These are phyloP conservation scores for Sphenodon punctatus DNA, from an alignment of 2,797 vertebrate genomes.

Conservation along the genomic window DNA sequence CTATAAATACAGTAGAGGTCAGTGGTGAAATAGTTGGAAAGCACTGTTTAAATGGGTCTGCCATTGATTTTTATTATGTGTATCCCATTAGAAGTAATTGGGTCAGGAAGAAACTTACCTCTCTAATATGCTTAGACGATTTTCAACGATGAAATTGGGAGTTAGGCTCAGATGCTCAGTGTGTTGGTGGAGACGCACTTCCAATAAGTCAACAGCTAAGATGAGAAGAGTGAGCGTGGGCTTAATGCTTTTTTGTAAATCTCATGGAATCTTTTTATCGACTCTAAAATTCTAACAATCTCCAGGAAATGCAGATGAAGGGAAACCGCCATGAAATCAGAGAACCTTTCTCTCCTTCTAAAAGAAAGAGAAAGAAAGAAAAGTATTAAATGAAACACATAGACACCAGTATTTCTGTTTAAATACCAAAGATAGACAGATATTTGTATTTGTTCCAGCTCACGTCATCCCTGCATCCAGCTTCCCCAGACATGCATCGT, in stretches of 20 bases:
- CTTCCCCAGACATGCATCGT: too few relatives aligned
- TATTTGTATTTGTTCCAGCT: background rate
- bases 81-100: conserved; percentile 46
- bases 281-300: conserved; percentile 36
- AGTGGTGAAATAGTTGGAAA: conserved; percentile 14
- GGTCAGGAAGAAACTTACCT: conserved; percentile 37
- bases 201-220: conserved; percentile 1
- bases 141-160: conserved; percentile 42
- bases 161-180: conserved; percentile 11
- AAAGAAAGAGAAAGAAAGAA: too few relatives aligned
- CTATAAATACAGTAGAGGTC: background rate
- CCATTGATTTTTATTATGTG: conserved; percentile 51
- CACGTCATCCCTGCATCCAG: too few relatives aligned
- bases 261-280: conserved; percentile 32
- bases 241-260: conserved; percentile 39
- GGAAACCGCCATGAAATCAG: conserved; percentile 17
- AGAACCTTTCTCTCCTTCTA: background rate
- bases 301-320: conserved; percentile 38
- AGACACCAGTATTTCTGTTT: background rate
- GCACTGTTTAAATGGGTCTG: background rate
- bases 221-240: conserved; percentile 27
- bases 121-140: conserved; percentile 7
- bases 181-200: conserved; percentile 28
- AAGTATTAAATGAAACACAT: background rate
- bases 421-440: background rate